phyloP scores from a whole-genome alignment of 2,797 vertebrate genomes.

The Scyliorhinus canicula region DNA sequence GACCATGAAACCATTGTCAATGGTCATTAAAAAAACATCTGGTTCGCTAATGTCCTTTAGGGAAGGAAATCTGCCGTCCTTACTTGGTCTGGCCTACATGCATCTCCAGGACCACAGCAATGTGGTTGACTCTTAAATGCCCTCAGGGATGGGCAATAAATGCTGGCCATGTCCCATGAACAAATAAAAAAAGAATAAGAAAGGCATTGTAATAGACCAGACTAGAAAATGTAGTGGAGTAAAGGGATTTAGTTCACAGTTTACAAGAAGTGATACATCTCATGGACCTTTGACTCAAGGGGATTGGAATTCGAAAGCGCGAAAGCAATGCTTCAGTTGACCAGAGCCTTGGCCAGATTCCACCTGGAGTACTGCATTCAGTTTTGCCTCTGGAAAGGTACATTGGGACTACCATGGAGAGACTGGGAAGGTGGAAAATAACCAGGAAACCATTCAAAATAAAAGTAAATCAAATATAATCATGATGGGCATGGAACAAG shows the following conservation, averaged over 20 bases:
- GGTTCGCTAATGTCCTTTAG: too few species aligned
- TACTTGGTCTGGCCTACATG: too few species aligned
- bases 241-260: not conserved
- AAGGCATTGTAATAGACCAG: not conserved
- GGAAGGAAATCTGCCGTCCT: too few species aligned
- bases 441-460: not conserved
- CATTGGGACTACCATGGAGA: not conserved
- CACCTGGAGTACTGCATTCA: too few species aligned
- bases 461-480: conserved; percentile 4
- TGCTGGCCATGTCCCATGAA: too few species aligned
- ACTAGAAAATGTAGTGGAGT: not conserved
- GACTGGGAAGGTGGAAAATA: not conserved
- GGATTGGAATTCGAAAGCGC: not conserved
- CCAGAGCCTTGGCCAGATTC: not conserved
- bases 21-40: too few species aligned
- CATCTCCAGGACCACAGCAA: too few species aligned
- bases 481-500: too few species aligned
- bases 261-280: not conserved
- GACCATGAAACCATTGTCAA: too few species aligned
- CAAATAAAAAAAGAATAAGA: too few species aligned
- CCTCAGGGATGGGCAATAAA: too few species aligned
- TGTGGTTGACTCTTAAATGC: too few species aligned
- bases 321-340: not conserved
- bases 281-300: not conserved
- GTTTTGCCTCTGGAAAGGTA: not conserved